phyloP scores from a whole-genome alignment of 2,888 invertebrate genomes.

The Yponomeuta malinellus region DNA sequence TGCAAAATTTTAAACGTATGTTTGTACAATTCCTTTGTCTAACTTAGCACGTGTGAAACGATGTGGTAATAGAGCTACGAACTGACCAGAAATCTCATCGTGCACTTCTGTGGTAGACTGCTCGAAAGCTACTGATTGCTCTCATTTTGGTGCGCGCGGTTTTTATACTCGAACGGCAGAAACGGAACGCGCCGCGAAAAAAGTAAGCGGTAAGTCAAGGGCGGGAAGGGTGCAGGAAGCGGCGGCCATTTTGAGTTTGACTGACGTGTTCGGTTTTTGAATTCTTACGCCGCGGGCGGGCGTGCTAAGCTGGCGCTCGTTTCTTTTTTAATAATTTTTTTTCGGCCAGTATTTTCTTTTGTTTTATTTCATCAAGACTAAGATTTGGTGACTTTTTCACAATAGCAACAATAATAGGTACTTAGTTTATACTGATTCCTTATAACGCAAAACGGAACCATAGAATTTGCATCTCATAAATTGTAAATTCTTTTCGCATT shows the following conservation, averaged over 20 bases:
- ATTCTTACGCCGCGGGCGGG: constrained; percentile 9
- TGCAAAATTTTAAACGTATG: not conserved
- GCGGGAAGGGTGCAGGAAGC: constrained; percentile 72
- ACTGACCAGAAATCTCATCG: constrained; percentile 73
- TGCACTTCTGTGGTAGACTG: constrained; percentile 74
- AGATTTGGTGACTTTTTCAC: too few relatives aligned
- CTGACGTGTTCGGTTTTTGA: constrained; percentile 17
- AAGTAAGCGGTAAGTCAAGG: constrained; percentile 70
- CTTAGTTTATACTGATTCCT: not conserved
- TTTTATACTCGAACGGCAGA: constrained; percentile 61
- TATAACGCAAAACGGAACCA: not conserved
- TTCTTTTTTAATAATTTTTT: not conserved
- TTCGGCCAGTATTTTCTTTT: constrained; percentile 8
- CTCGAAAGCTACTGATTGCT: constrained; percentile 73
- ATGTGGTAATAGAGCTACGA: constrained; percentile 22
- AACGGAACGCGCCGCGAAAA: constrained; percentile 58
- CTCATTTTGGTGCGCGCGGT: constrained; percentile 52
- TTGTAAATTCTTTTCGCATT: not conserved
- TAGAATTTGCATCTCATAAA: constrained; percentile 10
- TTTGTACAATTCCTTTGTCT: not conserved
- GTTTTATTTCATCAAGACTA: not conserved
- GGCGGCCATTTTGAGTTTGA: constrained; percentile 37
- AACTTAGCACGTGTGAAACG: constrained; percentile 4
- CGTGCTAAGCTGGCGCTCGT: not conserved
- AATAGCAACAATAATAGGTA: not conserved